Evolutionary conservation across 2,888 invertebrate genomes (phyloP), one percentile per base, ranked within the genome.

Genomic region (Parthenolecanium corni): DNA sequence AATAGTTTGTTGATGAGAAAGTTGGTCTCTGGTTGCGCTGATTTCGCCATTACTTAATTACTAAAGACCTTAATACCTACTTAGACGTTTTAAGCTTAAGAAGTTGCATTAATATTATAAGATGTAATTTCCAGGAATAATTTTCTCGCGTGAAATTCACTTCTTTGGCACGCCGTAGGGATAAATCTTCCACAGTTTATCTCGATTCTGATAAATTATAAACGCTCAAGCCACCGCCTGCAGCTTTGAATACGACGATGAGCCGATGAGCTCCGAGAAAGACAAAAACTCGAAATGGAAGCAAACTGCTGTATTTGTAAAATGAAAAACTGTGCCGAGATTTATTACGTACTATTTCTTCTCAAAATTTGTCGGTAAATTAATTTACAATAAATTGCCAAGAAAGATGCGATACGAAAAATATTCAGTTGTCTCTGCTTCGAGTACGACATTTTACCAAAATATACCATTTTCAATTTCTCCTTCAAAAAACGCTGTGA

Each of bases 61-160:
- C 53, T 54, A 40, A 54, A 54, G 53, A 54, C 38, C 40, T 54
- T 54, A 54, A 54, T 54, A 54, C 53, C 53, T 54, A 54, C 53
- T 54, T 54, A 54, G 53, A 54, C 53, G 40, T 54, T 54, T 54
- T 54, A 40, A 54, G 53, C 53, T 54, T 54, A 54, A 54, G 53
- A 38, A 54, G 23, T 54, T 40, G 53, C 53, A 40, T 54, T 54
- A 54, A 54, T 54, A 54, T 38, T 40, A 38, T 54, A 54, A 54
- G 23, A 54, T 54, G 53, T 54, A 54, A 54, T 54, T 54, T 54
- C 53, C 40, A 54, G 53, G 23, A 54, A 54, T 54, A 54, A 54
- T 54, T 40, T 54, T 40, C 21, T n/a, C 40, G 23, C 40, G 53
- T 54, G 18, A 38, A 54, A 31, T 54, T 20, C 40, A 54, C 53